Conservation (phyloP, 2,113 vertebrate species). For the Archocentrus centrarchus region DNA sequence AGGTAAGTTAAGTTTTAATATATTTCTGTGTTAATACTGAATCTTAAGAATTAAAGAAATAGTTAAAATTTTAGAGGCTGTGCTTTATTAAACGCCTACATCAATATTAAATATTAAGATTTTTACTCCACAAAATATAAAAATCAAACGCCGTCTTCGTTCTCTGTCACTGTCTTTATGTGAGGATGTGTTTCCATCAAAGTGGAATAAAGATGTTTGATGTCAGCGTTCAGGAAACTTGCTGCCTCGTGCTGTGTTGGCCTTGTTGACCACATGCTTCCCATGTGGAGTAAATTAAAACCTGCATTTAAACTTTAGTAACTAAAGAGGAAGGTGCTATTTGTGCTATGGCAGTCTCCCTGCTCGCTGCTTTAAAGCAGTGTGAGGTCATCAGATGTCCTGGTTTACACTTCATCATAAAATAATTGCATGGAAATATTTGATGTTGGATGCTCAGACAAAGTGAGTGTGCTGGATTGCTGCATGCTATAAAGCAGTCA, state of each 20-base stretch:
- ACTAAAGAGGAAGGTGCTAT: background rate
- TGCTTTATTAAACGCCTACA: background rate
- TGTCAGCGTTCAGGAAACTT: background rate
- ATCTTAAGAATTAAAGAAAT: background rate
- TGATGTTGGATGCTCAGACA: background rate
- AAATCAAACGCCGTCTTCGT: background rate
- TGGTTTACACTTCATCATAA: background rate
- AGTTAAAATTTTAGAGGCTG: background rate
- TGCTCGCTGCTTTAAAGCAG: background rate
- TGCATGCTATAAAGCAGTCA: background rate
- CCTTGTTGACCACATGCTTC: background rate
- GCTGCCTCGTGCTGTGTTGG: background rate
- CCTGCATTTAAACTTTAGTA: background rate
- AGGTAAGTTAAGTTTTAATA: background rate
- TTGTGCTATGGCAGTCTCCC: background rate
- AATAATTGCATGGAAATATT: slow-evolving; percentile 1
- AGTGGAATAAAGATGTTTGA: background rate
- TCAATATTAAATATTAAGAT: background rate
- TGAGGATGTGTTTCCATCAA: background rate
- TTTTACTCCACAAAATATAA: background rate
- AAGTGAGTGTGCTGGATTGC: background rate
- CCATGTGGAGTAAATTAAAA: background rate
- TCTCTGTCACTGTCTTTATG: background rate
- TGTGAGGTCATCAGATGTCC: background rate
- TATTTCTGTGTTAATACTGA: background rate